Percentiles rank a stretch among this genome's conserved stretches.
Conservation (phyloP, 2,113 vertebrate species). For the Heterotis niloticus region DNA sequence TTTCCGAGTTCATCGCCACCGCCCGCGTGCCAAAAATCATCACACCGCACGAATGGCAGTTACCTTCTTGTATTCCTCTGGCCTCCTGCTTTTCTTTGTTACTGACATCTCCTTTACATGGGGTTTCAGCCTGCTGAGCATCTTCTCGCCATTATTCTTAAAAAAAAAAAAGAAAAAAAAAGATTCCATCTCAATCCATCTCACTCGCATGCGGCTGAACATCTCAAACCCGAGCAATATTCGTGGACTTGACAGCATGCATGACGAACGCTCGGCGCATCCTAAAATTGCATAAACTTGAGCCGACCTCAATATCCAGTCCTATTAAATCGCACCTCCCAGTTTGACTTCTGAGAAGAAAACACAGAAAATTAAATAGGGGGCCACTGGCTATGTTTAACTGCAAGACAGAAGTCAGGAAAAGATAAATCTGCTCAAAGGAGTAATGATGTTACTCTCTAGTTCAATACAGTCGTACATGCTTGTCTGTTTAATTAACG, state of each 20-base stretch:
- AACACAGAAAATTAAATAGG: background rate
- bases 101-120: background rate
- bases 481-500: slow-evolving; percentile 3
- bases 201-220: background rate
- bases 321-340: background rate
- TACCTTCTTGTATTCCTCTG: background rate
- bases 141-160: slow-evolving; percentile 1
- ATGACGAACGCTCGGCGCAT: background rate
- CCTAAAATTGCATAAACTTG: background rate
- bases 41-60: background rate
- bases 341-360: background rate
- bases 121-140: background rate
- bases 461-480: background rate
- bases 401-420: background rate
- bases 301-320: background rate
- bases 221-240: background rate
- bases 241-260: too few relatives aligned
- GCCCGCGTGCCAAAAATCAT: background rate
- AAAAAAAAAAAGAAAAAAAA: background rate
- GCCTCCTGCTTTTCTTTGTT: slow-evolving; percentile 5
- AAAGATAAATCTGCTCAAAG: background rate
- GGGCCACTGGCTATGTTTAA: slow-evolving; percentile 2
- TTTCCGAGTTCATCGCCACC: slow-evolving; percentile 1
- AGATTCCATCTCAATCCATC: too few relatives aligned
- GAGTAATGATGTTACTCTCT: background rate